Percentiles rank a stretch among this genome's conserved stretches.
Evolutionary conservation across 2,797 vertebrate species (phyloP).

Genomic region (Stomatorhinus walkeri): DNA sequence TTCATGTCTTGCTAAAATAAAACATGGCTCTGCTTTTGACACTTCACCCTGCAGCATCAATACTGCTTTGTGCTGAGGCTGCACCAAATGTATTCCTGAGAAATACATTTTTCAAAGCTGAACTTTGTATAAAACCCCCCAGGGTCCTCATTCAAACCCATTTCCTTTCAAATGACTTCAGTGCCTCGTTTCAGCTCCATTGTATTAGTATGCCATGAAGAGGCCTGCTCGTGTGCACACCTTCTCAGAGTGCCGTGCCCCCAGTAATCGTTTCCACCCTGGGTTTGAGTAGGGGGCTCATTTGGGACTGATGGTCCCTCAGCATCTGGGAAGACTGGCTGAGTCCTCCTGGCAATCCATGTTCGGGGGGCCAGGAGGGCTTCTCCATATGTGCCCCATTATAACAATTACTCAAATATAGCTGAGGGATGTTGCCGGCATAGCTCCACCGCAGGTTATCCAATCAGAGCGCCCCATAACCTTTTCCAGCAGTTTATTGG

Average conservation of each 20-base stretch:
- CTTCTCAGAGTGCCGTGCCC: not conserved
- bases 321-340: not conserved
- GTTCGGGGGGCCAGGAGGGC: not conserved
- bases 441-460: slow-evolving; percentile 27
- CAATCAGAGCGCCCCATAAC: slow-evolving; percentile 29
- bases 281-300: slow-evolving; percentile 13
- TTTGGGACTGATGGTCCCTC: slow-evolving; percentile 12
- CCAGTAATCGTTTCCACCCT: slow-evolving; percentile 13
- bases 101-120: not conserved
- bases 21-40: slow-evolving; percentile 9
- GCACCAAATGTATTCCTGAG: slow-evolving; percentile 10
- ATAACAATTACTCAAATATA: slow-evolving; percentile 38
- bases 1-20: slow-evolving; percentile 14
- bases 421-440: slow-evolving; percentile 26
- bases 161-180: slow-evolving; percentile 17
- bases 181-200: slow-evolving; percentile 8
- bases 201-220: not conserved
- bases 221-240: not conserved
- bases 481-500: slow-evolving; percentile 38
- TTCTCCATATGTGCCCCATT: slow-evolving; percentile 39
- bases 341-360: not conserved
- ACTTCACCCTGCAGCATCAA: slow-evolving; percentile 3
- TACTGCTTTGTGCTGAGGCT: slow-evolving; percentile 9
- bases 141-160: slow-evolving; percentile 12
- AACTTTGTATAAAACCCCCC: slow-evolving; percentile 20